Base-by-base conservation (phyloP, 2,888 invertebrate genomes). In the Pachliopta kotzebuea region DNA sequence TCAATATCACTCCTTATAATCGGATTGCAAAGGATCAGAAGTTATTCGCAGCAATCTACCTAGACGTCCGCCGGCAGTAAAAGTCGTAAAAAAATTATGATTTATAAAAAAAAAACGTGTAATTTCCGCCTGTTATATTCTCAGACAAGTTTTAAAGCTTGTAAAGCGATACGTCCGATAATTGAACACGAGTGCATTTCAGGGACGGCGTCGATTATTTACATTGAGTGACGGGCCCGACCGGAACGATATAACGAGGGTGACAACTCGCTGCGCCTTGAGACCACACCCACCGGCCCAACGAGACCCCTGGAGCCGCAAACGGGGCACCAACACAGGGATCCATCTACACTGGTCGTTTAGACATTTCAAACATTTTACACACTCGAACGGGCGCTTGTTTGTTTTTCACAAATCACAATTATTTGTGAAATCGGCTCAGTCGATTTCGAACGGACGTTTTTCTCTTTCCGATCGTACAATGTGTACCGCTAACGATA, bases 231-330 rank as follows among this genome's bases (percentile, higher is more conserved):
- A 76, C 73, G 69, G 70, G 61, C 59, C 76, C 76, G 73, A 76
- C 76, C 76, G 80, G 77, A 83, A 83, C 83, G 74, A 71, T 77
- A 82, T 85, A 85, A 85, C 82, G 80, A 83, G 76, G 74, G 74
- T 75, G 77, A 76, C 78, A 76, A 78, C 75, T 74, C 70, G 74
- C 74, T 74, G 73, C 78, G 76, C 79, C 81, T 80, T 76, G 72
- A 72, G 72, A 65, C 57, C 56, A 64, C 52, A 60, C 59, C 52
- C 66, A 65, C 65, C 65, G 61, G 20, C 20, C 2, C 57, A 49
- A 21, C 6, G 4, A 55, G 65, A 61, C 17, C 65, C 37, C 18
- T 45, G 29, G 52, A 29, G 31, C 21, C 20, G 14, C 29, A 14
- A 65, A 57, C 56, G 1, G 31, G 1, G 1, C 20, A 24, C 11